Evolutionary conservation across 2,888 invertebrate species (phyloP), one percentile per base, ranked within the genome.

Genomic region (Pristionchus entomophagus): DNA sequence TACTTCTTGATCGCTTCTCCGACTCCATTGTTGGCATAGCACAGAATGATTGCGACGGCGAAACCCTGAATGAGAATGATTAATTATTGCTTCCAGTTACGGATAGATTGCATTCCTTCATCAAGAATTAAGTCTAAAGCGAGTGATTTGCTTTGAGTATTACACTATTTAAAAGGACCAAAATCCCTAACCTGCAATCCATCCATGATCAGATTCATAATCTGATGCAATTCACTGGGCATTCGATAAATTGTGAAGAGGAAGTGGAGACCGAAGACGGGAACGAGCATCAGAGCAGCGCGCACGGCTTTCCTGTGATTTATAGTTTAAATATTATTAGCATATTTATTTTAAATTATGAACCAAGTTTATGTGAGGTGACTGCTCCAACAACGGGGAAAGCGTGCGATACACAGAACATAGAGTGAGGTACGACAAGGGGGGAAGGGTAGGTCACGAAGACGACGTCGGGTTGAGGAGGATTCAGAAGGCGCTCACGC

Each of bases 241-340:
- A 94, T 93, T 26, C 94, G 92, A 91, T 94, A 94, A 81, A 94
- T 94, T 26, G 94, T 94, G 38, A 94, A 91, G 73, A 94, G 89
- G 88, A 94, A 94, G 89, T 95, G 95, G 0, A 95, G 93, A 5
- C 95, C 95, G 90, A 95, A 95, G 62, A 95, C 93, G 4, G 95
- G 95, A 87, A 95, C 93, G 85, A 95, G 91, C 83, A 95, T 94
- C 86, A 95, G 88, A 0, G 94, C 94, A 3, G 95, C 95, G 12
- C 94, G 92, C 41, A 94, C 94, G 12, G 94, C 94, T 92, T 94
- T 95, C 91, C 95, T 95, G 91, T 53, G 91, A 90, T n/a, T 41
- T n/a, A n/a, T n/a, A n/a, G n/a, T n/a, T n/a, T n/a, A n/a, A n/a
- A n/a, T n/a, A n/a, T n/a, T n/a, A n/a, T n/a, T n/a, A n/a, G n/a